Evolutionary conservation across 64 coral and sea anemone species (phyloP), one percentile per base, ranked within the genome.

Genomic region (Exaiptasia diaphana): DNA sequence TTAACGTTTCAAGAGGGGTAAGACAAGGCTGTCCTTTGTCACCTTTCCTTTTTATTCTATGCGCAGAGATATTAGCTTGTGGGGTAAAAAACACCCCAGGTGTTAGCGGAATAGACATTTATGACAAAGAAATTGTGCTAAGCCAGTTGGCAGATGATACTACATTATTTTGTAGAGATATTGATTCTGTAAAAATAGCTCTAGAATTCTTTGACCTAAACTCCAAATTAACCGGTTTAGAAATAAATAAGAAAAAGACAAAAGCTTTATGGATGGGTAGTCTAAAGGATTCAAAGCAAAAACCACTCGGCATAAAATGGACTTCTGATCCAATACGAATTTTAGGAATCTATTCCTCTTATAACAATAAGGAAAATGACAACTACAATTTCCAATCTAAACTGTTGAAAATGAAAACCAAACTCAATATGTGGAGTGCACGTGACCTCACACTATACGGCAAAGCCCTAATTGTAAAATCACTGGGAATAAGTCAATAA

Each of bases 1-100:
- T 84, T 13, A 0, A 73, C 25, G 14, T 8, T 23, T 22, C 26
- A 26, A 38, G 50, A 56, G 67, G 65, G 21, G 44, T 84, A 1
- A 48, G 79, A 39, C 79, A 82, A 82, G 79, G 79, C 28, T 74
- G 65, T 21, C 81, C 67, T 12, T 15, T 68, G 15, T 50, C 41
- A 4, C 5, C 26, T 53, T 69, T 65, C 15, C 41, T 85, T 31
- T 85, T 85, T 72, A 22, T 85, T 23, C 12, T 85, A 8, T 26
- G 7, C 28, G 69, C 31, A 20, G 68, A 85, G 57, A 33, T 83
- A 24, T 20, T 81, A 12, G 77, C 53, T 33, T 38, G 15, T 26
- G 23, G 30, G 9, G 9, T 65, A 1, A 28, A 48, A 43, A 21
- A 80, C 14, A 48, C 61, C 64, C 11, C 12, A 6, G 40, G 42